These are phyloP conservation scores for Centroberyx gerrardi DNA, from an alignment of 2,797 vertebrate species.

Conservation along the genomic window DNA sequence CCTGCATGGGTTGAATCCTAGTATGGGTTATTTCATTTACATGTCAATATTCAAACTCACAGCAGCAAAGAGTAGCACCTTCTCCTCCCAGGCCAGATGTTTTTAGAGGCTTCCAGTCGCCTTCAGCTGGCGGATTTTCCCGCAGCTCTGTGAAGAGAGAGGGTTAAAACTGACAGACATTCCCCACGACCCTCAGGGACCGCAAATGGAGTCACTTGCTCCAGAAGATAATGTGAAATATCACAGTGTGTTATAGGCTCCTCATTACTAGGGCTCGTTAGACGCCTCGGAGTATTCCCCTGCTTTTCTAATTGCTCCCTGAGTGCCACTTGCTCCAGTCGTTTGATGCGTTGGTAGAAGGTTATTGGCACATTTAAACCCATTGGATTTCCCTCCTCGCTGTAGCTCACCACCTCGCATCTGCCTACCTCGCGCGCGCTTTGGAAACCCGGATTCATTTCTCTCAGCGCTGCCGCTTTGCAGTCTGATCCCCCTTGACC, in stretches of 20 bases:
- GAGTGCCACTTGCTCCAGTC: conserved; percentile 33
- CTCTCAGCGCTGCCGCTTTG: too few species aligned
- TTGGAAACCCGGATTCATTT: too few species aligned
- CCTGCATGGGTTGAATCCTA: too few species aligned
- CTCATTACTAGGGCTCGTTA: conserved; percentile 67
- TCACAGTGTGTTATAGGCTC: conserved; percentile 43
- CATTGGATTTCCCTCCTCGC: conserved; percentile 24
- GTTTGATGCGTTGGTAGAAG: conserved; percentile 43
- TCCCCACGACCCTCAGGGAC: conserved; percentile 39
- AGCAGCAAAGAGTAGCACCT: not conserved
- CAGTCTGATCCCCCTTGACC: too few species aligned
- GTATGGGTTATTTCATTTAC: too few species aligned
- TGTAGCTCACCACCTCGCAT: conserved; percentile 13
- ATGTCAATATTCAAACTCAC: not conserved
- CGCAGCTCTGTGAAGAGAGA: conserved; percentile 2
- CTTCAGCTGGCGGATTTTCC: conserved; percentile 5
- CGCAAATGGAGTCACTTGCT: conserved; percentile 49
- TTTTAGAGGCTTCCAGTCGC: not conserved
- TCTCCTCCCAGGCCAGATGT: not conserved
- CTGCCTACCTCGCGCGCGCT: not conserved
- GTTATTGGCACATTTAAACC: conserved; percentile 60
- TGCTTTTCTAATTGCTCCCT: conserved; percentile 72
- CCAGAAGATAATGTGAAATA: conserved; percentile 57
- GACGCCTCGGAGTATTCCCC: conserved; percentile 33
- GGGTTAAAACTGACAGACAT: conserved; percentile 31